Conservation (phyloP, 2,888 invertebrate genomes). For the Meganola albula region DNA sequence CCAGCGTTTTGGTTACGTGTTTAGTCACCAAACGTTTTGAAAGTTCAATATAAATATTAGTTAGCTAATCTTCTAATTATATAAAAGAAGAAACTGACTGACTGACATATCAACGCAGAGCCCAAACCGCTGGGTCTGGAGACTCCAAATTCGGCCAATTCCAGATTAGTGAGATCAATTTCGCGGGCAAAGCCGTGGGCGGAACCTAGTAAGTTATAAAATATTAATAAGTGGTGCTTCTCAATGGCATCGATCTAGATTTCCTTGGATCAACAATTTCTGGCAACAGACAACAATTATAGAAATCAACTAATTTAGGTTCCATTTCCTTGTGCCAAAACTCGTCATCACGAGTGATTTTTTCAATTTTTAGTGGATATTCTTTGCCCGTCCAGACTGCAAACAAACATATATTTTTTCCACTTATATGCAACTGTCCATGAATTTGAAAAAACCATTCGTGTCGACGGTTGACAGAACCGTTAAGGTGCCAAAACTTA, state of each 20-base stretch:
- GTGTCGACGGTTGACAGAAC: neutral
- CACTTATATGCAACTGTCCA: conserved; percentile 17
- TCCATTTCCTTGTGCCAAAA: conserved; percentile 16
- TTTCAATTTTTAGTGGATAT: conserved; percentile 4
- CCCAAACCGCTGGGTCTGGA: neutral
- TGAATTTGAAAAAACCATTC: conserved; percentile 9
- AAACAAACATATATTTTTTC: conserved; percentile 12
- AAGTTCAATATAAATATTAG: neutral
- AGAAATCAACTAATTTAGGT: conserved; percentile 10
- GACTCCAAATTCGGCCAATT: neutral
- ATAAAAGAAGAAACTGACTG: neutral
- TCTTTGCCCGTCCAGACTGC: conserved; percentile 19
- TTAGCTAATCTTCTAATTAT: neutral
- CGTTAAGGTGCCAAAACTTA: conserved; percentile 1
- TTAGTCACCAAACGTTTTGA: too few species aligned
- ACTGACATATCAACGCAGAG: too few species aligned
- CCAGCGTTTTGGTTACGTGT: too few species aligned
- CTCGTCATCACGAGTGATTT: conserved; percentile 13
- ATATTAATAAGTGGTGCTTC: conserved; percentile 1
- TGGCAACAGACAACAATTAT: conserved; percentile 11
- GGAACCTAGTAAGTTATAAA: too few species aligned
- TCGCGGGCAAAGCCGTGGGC: too few species aligned
- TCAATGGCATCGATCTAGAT: conserved; percentile 9
- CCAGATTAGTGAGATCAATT: too few species aligned
- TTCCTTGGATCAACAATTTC: conserved; percentile 14